Evolutionary conservation across 2,888 invertebrate genomes (phyloP).

Genomic region (Clusia tigrina): DNA sequence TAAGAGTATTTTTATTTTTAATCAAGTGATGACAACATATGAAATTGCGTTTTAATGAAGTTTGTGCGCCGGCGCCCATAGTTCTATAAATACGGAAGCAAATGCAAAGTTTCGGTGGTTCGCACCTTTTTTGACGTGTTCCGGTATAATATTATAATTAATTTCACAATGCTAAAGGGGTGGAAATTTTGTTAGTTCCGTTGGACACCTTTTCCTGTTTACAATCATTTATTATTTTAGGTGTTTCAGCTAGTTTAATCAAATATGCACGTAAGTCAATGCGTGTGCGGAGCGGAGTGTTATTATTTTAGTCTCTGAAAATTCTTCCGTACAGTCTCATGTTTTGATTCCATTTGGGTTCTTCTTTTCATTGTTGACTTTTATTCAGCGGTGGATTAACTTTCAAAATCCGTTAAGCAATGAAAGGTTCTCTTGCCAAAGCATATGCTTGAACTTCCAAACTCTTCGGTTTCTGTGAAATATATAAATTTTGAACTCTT

Average conservation of each 20-base stretch:
- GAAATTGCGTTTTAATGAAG: conserved; percentile 54
- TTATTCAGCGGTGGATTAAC: conserved; percentile 6
- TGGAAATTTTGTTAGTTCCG: conserved; percentile 26
- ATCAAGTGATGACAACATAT: conserved; percentile 53
- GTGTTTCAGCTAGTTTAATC: neutral
- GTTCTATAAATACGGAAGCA: neutral
- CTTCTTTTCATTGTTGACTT: conserved; percentile 6
- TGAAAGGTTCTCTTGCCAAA: too few relatives aligned
- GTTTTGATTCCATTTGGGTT: conserved; percentile 17
- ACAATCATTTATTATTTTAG: conserved; percentile 21
- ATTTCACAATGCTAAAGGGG: conserved; percentile 32
- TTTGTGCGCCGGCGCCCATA: conserved; percentile 28
- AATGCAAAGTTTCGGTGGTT: neutral
- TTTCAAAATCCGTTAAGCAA: too few relatives aligned
- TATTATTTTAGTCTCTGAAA: neutral
- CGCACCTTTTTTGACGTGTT: neutral
- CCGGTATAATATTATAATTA: neutral
- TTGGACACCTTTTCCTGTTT: conserved; percentile 19
- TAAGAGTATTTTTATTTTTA: conserved; percentile 34
- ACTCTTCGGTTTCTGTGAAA: too few relatives aligned
- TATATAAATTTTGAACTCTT: too few relatives aligned
- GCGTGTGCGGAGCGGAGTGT: neutral
- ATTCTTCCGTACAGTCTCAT: neutral
- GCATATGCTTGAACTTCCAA: too few relatives aligned
- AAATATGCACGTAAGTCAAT: neutral